Base-by-base conservation (phyloP, 2,888 invertebrate species). In the Phengaris arion region DNA sequence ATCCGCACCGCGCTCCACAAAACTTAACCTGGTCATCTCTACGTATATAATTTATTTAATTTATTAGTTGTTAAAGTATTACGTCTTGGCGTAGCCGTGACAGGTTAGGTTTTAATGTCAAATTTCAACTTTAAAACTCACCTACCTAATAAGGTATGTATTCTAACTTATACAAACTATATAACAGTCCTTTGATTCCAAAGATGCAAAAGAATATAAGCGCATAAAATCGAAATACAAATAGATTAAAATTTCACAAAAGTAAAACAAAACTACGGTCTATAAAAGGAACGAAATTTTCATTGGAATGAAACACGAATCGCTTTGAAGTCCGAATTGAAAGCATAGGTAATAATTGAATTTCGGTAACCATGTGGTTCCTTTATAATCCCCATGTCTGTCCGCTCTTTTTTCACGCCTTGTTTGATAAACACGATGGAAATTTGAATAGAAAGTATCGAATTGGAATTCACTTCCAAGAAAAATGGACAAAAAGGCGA, bases 291-390 rank as follows among this genome's bases (percentile, higher is more conserved):
- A 64, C 12, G 64, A 75, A 70, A 69, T 70, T 70, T 57, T 55
- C 70, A 55, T 55, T 22, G 75, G 57, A 70, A 55, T 48, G 22
- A 57, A 75, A 83, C 81, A 85, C 35, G 22, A 52, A 8, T 70
- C 52, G 54, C 72, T 72, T 72, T 72, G 72, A 72, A 72, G 72
- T 72, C 22, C 22, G 72, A 85, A 87, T 85, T 85, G 86, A 85
- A 87, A 84, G 85, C 83, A 84, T 83, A 78, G 78, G 77, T 79
- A 82, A 85, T 88, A 89, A 89, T 88, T 87, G 85, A 87, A 88
- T 88, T 87, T 84, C 80, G 82, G 80, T 82, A 64, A 76, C 68
- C 74, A 70, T 64, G 68, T 74, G 75, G 70, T 69, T 69, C 75
- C 70, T 57, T 75, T 72, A 72, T 72, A 72, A 70, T 75, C 57